These are phyloP conservation scores for Aelia acuminata DNA, from an alignment of 2,888 invertebrate genomes.

Conservation along the genomic window DNA sequence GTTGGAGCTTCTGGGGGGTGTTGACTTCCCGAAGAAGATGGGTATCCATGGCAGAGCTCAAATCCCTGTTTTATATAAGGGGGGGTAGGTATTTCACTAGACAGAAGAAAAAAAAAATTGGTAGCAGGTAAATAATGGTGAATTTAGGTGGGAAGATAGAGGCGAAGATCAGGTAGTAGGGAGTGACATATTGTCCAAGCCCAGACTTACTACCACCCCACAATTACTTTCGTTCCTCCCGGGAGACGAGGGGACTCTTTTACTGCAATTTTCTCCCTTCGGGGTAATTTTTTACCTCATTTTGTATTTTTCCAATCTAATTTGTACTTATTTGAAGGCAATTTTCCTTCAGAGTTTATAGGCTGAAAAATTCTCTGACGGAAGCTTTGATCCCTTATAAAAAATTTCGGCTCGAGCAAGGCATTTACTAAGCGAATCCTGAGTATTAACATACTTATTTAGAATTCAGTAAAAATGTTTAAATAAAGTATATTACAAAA, in stretches of 20 bases:
- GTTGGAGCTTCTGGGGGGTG: background rate
- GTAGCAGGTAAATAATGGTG: constrained; percentile 62
- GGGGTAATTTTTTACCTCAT: constrained; percentile 22
- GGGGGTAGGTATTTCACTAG: constrained; percentile 65
- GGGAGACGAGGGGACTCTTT: background rate
- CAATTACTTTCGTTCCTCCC: constrained; percentile 41
- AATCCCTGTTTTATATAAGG: constrained; percentile 65
- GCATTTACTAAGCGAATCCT: background rate
- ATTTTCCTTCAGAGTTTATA: background rate
- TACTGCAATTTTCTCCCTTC: constrained; percentile 18
- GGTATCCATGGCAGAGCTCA: constrained; percentile 47
- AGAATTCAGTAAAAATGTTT: too few species aligned
- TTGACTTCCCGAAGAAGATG: constrained; percentile 32
- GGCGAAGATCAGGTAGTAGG: background rate
- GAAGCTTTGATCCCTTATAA: background rate
- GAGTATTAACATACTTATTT: background rate
- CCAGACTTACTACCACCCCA: constrained; percentile 4
- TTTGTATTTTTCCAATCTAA: constrained; percentile 21
- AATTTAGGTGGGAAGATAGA: constrained; percentile 65
- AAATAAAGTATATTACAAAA: too few species aligned
- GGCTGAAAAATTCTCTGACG: background rate
- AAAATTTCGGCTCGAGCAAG: background rate
- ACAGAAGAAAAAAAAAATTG: constrained; percentile 57
- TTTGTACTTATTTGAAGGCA: constrained; percentile 27
- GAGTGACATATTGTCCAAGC: constrained; percentile 57